A percentile compares a stretch with the other conserved stretches of the same genome.
phyloP scores from a whole-genome alignment of 1,140 invertebrate species.

The Sipha flava region DNA sequence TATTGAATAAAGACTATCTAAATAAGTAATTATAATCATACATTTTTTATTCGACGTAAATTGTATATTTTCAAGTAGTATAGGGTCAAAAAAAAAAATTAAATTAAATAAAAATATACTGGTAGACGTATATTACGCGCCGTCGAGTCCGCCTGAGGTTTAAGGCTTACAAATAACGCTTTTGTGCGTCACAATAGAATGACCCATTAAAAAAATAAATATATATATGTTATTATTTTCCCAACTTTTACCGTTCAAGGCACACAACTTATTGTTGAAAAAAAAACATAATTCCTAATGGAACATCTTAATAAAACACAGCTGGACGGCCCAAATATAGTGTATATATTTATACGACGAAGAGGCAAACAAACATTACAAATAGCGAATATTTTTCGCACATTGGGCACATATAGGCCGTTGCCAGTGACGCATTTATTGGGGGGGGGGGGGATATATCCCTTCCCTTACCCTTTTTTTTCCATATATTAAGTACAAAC shows the following conservation, averaged over 20 bases:
- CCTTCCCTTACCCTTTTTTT: too few relatives aligned
- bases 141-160: conserved; percentile 3
- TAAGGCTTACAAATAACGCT: conserved; percentile 5
- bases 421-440: too few relatives aligned
- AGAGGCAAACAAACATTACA: background rate
- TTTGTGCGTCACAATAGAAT: conserved; percentile 6
- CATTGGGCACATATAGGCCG: too few relatives aligned
- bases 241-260: background rate
- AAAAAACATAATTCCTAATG: background rate
- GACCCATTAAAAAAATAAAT: background rate
- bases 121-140: background rate
- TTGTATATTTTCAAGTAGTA: background rate
- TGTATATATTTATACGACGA: too few relatives aligned
- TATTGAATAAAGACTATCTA: background rate
- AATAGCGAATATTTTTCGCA: background rate
- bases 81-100: background rate
- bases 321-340: background rate
- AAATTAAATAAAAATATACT: background rate
- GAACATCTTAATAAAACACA: background rate
- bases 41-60: background rate
- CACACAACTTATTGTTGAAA: background rate
- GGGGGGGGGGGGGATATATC: too few relatives aligned
- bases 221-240: background rate
- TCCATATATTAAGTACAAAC: too few relatives aligned
- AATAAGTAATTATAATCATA: conserved; percentile 3